phyloP scores from a whole-genome alignment of 2,797 vertebrate genomes.

The Dipus sagitta region DNA sequence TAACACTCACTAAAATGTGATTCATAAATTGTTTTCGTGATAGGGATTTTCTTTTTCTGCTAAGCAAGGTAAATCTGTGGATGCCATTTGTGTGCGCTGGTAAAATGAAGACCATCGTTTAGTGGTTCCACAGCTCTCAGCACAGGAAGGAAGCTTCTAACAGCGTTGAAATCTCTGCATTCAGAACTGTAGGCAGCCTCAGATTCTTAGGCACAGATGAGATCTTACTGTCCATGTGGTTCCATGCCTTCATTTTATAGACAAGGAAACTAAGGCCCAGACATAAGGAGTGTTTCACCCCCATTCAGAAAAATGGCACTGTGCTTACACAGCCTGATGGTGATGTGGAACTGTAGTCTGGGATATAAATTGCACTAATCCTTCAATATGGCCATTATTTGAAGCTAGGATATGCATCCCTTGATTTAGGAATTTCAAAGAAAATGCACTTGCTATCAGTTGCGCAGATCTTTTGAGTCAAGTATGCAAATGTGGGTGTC shows the following conservation, averaged over 20 bases:
- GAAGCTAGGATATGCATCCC: neutral
- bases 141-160: neutral
- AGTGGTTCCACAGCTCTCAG: neutral
- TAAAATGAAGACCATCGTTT: neutral
- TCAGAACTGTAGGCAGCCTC: neutral
- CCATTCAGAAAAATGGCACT: neutral
- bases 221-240: neutral
- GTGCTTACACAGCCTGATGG: neutral
- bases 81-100: neutral
- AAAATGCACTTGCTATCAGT: neutral
- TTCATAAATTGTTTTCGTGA: constrained; percentile 24
- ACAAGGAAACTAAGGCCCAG: constrained; percentile 20
- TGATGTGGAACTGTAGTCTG: neutral
- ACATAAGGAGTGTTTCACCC: neutral
- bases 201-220: constrained; percentile 2
- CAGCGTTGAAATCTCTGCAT: constrained; percentile 23
- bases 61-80: neutral
- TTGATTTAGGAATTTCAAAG: constrained; percentile 41
- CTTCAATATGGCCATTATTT: constrained; percentile 20
- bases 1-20: constrained; percentile 3
- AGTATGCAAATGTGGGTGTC: neutral
- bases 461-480: neutral
- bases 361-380: neutral
- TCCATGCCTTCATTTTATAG: constrained; percentile 31
- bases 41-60: constrained; percentile 21